Percentiles rank a stretch among this genome's conserved stretches.
Evolutionary conservation across 2,113 vertebrate species (phyloP).

Genomic region (Amblyornis subalaris): DNA sequence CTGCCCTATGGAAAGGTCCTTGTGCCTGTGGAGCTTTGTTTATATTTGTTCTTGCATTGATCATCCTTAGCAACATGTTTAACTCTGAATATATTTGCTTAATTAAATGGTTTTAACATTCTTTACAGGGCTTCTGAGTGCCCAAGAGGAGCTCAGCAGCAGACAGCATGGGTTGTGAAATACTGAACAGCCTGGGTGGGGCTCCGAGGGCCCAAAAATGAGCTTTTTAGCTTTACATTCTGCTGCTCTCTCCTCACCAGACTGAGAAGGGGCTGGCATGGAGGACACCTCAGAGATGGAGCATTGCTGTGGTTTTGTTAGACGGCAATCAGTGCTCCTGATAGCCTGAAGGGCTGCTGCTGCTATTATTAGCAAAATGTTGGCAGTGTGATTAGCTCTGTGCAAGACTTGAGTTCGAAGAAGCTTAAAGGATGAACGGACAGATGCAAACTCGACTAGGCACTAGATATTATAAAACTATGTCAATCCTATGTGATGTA

Average conservation of each 20-base stretch:
- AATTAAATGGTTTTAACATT: conserved; percentile 10
- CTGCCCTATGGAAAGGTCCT: background rate
- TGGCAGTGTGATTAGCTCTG: background rate
- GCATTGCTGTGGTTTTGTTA: background rate
- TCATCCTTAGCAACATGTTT: background rate
- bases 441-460: background rate
- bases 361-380: background rate
- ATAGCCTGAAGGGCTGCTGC: background rate
- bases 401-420: background rate
- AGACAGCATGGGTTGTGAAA: background rate
- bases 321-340: background rate
- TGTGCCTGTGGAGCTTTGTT: background rate
- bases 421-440: conserved; percentile 1
- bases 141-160: background rate
- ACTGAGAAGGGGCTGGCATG: background rate
- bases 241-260: background rate
- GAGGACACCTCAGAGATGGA: background rate
- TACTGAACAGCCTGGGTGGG: background rate
- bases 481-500: background rate
- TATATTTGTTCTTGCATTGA: background rate
- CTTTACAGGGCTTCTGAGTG: background rate
- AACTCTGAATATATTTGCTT: background rate
- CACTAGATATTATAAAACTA: background rate
- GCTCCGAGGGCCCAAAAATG: background rate
- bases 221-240: background rate